Conservation (phyloP, 2,113 vertebrate species). For the Nycticebus coucang region DNA sequence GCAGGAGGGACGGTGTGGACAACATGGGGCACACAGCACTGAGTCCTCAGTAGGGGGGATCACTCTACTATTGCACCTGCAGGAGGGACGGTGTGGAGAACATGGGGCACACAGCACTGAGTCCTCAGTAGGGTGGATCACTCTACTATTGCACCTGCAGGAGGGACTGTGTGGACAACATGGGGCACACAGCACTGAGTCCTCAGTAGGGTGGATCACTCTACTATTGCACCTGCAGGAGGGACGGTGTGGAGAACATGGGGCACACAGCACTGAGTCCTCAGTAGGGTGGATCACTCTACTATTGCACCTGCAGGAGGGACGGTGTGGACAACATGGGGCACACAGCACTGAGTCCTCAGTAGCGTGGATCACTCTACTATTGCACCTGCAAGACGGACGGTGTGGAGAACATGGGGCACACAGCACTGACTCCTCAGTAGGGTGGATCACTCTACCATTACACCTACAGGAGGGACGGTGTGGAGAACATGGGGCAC, state of each 20-base stretch:
- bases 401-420: rapidly evolving
- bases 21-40: rapidly evolving
- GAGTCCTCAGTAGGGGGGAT: neutral
- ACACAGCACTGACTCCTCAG: neutral
- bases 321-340: neutral
- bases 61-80: no score
- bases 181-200: rapidly evolving
- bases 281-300: neutral
- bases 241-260: neutral
- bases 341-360: neutral
- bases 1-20: rapidly evolving
- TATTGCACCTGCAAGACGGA: rapidly evolving
- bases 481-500: rapidly evolving
- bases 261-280: no score
- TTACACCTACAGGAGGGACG: no score
- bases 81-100: neutral
- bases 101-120: rapidly evolving
- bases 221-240: rapidly evolving
- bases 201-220: neutral
- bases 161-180: neutral
- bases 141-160: rapidly evolving
- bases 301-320: rapidly evolving
- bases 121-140: neutral
- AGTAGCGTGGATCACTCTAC: no score
- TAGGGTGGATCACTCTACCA: no score